phyloP scores from a whole-genome alignment of 2,797 vertebrate species.

The Poecile montanus region DNA sequence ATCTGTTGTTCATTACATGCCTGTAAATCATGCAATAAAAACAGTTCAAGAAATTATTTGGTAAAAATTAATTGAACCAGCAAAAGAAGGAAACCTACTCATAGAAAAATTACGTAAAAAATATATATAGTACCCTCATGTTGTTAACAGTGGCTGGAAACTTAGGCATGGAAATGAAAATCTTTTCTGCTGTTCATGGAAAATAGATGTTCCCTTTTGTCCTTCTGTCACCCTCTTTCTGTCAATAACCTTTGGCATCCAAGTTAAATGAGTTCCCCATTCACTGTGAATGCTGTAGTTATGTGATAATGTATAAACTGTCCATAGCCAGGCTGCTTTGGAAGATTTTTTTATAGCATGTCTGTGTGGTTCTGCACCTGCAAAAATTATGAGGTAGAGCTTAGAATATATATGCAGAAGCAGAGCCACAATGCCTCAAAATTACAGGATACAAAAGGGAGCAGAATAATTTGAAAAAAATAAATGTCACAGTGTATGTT shows the following conservation, averaged over 20 bases:
- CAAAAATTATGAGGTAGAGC: neutral
- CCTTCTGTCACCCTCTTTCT: neutral
- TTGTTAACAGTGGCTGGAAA: neutral
- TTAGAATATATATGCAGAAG: neutral
- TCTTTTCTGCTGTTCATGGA: neutral
- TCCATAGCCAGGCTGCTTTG: rapidly evolving
- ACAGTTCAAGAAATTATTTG: neutral
- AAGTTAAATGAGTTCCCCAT: neutral
- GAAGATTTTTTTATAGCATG: neutral
- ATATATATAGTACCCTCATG: too few relatives aligned
- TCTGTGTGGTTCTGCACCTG: neutral
- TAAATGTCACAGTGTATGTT: neutral
- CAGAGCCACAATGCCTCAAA: neutral
- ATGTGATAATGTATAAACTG: neutral
- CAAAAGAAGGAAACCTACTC: neutral
- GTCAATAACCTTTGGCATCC: neutral
- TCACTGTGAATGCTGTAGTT: neutral
- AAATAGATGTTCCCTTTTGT: neutral
- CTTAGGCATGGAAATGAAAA: neutral
- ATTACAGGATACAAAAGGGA: neutral
- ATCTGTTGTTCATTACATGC: neutral
- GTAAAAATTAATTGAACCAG: neutral
- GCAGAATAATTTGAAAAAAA: neutral
- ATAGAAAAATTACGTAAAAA: neutral
- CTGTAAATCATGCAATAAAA: neutral